Base-by-base conservation (phyloP, 2,113 vertebrate species). In the Dasyurus viverrinus region DNA sequence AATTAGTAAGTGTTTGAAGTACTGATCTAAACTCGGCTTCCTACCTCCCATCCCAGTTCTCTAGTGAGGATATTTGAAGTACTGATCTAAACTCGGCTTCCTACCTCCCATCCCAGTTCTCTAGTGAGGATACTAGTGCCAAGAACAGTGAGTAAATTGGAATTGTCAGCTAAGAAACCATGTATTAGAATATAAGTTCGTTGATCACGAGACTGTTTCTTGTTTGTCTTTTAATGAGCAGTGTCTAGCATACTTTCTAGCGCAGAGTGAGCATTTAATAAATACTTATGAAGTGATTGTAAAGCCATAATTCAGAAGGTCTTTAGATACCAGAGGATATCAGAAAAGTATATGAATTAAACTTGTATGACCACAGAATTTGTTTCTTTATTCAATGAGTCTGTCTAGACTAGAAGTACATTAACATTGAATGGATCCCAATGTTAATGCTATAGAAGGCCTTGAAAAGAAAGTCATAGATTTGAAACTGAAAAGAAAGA, bases 301-400 rank as follows among this genome's bases (percentile, higher is more conserved):
- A 0, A 57, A 57, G 55, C 55, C 30, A 90, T 90, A 11, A 46
- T 27, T 90, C 11, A 2, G 46, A 68, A 47, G 42, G 22, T 48
- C 25, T 26, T 48, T 90, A 90, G 19, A 48, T 89, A 48, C 9
- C 89, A 89, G 42, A 11, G 23, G 25, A 47, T 68, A 68, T 68
- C 36, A 68, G 30, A 36, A n/a, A 68, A 68, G 30, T 14, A n/a
- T n/a, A n/a, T 76, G n/a, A n/a, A 76, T 76, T 22, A n/a, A 76
- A 76, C 30, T n/a, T 76, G n/a, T n/a, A n/a, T 76, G 60, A 76
- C 89, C 93, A 94, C 48, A 94, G 92, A 60, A 60, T 30, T 60
- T 92, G 90, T 90, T 60, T 96, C 25, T 90, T 50, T 90, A 24
- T 76, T n/a, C n/a, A 0, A 14, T n/a, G 14, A 36, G 12, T 76